phyloP scores from a whole-genome alignment of 2,797 vertebrate species.

The Hydrophis major region DNA sequence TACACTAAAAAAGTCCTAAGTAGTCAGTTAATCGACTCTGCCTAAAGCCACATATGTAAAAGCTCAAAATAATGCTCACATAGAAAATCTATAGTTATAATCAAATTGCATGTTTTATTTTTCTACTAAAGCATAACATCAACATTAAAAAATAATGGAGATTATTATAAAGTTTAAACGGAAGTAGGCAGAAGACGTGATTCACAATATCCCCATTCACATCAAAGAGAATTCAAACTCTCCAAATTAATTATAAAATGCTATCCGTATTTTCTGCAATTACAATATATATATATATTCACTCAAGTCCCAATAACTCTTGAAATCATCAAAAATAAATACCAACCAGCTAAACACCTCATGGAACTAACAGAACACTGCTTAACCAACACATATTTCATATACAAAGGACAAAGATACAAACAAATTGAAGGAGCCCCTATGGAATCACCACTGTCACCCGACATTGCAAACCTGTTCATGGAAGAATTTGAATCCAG shows the following conservation, averaged over 20 bases:
- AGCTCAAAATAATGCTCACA: neutral
- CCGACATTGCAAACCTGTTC: too few relatives aligned
- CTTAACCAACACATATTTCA: too few relatives aligned
- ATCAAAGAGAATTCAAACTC: neutral
- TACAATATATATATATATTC: neutral
- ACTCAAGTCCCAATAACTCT: too few relatives aligned
- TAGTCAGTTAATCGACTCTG: neutral
- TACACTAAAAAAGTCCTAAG: neutral
- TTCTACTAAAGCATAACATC: neutral
- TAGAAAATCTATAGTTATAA: neutral
- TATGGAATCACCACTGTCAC: too few relatives aligned
- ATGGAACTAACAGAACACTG: too few relatives aligned
- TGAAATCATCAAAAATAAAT: too few relatives aligned
- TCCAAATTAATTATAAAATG: slow-evolving; percentile 15
- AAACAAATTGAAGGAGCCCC: too few relatives aligned
- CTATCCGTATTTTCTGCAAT: slow-evolving; percentile 7
- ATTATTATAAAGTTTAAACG: neutral
- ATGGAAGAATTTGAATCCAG: too few relatives aligned
- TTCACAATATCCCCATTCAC: neutral
- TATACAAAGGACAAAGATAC: too few relatives aligned
- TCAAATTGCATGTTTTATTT: neutral
- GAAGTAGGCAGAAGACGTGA: neutral
- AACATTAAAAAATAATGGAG: neutral
- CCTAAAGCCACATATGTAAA: neutral
- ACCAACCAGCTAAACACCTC: too few relatives aligned